Percentiles rank a stretch among this genome's conserved stretches.
Conservation (phyloP, 1,140 invertebrate species). For the Nebria ingens region DNA sequence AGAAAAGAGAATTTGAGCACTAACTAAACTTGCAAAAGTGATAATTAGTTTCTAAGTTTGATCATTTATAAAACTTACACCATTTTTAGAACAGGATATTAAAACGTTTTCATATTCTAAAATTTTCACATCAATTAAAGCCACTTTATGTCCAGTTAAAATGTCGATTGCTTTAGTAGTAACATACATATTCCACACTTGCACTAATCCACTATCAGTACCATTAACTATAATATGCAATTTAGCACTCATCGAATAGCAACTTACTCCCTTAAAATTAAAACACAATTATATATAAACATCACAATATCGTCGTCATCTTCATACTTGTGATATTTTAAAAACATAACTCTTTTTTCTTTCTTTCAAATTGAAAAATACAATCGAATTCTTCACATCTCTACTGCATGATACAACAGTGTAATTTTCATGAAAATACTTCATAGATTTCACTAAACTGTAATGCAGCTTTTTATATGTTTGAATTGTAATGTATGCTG, state of each 20-base stretch:
- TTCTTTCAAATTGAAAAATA: slow-evolving; percentile 33
- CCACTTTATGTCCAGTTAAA: slow-evolving; percentile 27
- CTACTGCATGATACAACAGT: slow-evolving; percentile 40
- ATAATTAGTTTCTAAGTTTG: slow-evolving; percentile 15
- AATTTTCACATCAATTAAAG: slow-evolving; percentile 37
- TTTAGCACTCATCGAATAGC: slow-evolving; percentile 35
- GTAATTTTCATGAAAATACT: slow-evolving; percentile 31
- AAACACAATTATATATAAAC: neutral
- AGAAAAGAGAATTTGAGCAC: no score
- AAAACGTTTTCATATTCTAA: slow-evolving; percentile 32
- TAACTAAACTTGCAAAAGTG: slow-evolving; percentile 13
- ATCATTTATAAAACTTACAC: slow-evolving; percentile 31
- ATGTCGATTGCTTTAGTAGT: slow-evolving; percentile 26
- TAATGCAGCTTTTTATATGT: slow-evolving; percentile 32
- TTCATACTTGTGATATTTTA: slow-evolving; percentile 36
- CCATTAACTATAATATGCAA: slow-evolving; percentile 40
- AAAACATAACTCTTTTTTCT: slow-evolving; percentile 38
- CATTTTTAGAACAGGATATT: slow-evolving; percentile 38
- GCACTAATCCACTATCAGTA: slow-evolving; percentile 34
- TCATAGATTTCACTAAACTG: slow-evolving; percentile 32
- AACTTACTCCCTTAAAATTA: slow-evolving; percentile 37
- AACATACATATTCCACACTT: slow-evolving; percentile 39
- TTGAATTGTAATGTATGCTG: slow-evolving; percentile 32
- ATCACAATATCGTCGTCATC: neutral
- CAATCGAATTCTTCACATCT: slow-evolving; percentile 34